Evolutionary conservation across 2,797 vertebrate species (phyloP).

Genomic region (Loriculus beryllinus): DNA sequence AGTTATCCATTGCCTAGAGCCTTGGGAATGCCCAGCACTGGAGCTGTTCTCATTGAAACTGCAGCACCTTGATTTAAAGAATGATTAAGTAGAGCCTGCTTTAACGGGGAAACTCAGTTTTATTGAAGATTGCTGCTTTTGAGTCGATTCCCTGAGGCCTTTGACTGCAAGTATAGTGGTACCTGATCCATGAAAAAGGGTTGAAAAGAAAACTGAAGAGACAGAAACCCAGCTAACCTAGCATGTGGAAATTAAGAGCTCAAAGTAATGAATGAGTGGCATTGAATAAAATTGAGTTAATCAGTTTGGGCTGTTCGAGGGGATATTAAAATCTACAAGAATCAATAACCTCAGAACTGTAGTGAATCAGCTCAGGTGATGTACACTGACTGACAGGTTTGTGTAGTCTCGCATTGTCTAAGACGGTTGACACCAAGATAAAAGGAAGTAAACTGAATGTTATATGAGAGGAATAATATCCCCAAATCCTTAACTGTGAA

Average conservation of each 20-base stretch:
- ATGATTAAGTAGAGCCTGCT: not conserved
- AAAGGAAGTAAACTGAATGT: not conserved
- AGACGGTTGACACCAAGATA: not conserved
- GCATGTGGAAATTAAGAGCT: not conserved
- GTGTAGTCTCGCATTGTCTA: not conserved
- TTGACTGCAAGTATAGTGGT: not conserved
- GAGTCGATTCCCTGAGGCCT: not conserved
- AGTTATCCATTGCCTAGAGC: not conserved
- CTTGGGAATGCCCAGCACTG: not conserved
- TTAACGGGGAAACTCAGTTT: not conserved
- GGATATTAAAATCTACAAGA: not conserved
- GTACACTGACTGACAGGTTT: not conserved
- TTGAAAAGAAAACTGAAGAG: not conserved
- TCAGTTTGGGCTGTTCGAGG: not conserved
- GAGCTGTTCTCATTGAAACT: not conserved
- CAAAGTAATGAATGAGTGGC: not conserved
- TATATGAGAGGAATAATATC: not conserved
- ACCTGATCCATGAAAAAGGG: not conserved
- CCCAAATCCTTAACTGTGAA: not conserved
- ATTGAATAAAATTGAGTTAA: slow-evolving; percentile 23
- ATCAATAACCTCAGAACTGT: not conserved
- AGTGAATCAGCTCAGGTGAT: not conserved
- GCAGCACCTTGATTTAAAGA: not conserved
- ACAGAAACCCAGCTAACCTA: not conserved
- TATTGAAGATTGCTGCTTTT: not conserved